Conservation (phyloP, 2,113 vertebrate species). For the Tauraco erythrolophus region DNA sequence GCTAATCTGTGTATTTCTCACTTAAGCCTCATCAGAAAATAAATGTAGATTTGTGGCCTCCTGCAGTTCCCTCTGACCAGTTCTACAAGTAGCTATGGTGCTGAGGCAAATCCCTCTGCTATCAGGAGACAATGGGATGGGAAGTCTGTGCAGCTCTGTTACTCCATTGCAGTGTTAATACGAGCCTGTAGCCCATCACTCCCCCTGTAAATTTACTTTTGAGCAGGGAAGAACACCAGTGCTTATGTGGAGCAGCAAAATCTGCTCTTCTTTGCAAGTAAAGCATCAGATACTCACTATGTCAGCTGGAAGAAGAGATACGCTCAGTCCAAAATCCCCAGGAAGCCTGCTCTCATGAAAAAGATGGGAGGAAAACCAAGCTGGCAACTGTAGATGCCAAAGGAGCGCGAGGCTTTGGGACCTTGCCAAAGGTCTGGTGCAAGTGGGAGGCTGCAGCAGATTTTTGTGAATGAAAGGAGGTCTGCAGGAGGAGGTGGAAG, state of each 20-base stretch:
- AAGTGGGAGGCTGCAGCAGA: background rate
- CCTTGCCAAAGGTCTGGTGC: background rate
- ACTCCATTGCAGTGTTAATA: background rate
- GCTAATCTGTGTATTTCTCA: background rate
- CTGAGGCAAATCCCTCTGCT: background rate
- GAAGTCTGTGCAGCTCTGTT: background rate
- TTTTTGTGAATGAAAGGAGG: slow-evolving; percentile 18
- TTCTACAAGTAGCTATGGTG: background rate
- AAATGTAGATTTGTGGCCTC: background rate
- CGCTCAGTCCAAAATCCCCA: background rate
- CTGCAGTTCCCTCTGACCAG: background rate
- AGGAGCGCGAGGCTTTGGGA: background rate
- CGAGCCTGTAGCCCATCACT: background rate
- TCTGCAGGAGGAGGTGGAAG: background rate
- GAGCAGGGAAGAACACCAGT: background rate
- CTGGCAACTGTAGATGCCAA: background rate
- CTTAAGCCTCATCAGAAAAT: background rate
- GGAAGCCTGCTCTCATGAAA: background rate
- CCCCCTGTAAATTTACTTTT: background rate
- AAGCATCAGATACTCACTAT: background rate
- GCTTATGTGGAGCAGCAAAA: background rate
- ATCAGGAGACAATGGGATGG: background rate
- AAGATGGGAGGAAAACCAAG: background rate
- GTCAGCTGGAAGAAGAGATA: background rate
- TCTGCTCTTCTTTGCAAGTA: background rate